phyloP scores from a whole-genome alignment of 2,888 invertebrate species.

The Microctonus hyperodae region DNA sequence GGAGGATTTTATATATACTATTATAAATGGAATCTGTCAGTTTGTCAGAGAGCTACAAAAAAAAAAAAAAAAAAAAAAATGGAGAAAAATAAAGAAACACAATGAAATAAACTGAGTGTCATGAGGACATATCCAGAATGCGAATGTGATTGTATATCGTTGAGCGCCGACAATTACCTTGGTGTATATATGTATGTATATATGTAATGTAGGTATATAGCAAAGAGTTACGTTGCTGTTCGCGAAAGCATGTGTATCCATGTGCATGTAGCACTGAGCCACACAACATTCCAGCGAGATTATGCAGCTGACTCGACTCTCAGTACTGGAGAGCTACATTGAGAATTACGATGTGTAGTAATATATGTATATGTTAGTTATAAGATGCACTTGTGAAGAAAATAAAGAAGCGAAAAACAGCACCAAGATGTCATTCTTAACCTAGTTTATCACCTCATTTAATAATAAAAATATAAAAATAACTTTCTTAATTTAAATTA shows the following conservation, averaged over 20 bases:
- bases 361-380: not conserved
- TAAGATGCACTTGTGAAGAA: not conserved
- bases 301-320: conserved; percentile 31
- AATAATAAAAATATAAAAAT: not conserved
- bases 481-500: not conserved
- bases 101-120: not conserved
- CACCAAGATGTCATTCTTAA: conserved; percentile 5
- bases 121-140: not conserved
- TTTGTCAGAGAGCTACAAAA: not conserved
- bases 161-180: not conserved
- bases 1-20: too few species aligned
- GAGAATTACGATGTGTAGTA: not conserved
- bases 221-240: conserved; percentile 24
- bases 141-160: not conserved
- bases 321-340: not conserved
- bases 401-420: not conserved
- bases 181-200: not conserved
- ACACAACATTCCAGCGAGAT: conserved; percentile 34
- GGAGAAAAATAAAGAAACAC: not conserved
- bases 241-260: conserved; percentile 10
- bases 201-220: not conserved
- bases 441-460: not conserved
- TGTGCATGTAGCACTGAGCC: not conserved
- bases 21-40: too few species aligned
- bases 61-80: not conserved